Percentiles rank a stretch among this genome's conserved stretches.
Conservation (phyloP, 2,113 vertebrate genomes). For the Spea bombifrons region DNA sequence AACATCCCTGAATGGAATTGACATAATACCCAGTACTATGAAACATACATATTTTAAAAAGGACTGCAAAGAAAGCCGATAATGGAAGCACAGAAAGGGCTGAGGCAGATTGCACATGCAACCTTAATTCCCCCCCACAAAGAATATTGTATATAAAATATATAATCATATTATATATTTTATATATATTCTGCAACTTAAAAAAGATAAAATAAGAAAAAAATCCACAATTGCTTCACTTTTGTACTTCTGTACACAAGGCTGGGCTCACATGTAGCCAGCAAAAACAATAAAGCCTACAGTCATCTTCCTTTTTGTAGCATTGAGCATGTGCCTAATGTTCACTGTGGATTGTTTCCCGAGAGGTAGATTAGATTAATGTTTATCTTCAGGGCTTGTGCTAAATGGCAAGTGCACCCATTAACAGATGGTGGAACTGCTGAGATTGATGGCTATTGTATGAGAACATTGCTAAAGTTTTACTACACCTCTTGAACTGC, state of each 20-base stretch:
- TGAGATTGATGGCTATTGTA: conserved; percentile 32
- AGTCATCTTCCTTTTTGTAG: conserved; percentile 35
- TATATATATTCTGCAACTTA: too few relatives aligned
- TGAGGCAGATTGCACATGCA: too few relatives aligned
- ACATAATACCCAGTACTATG: too few relatives aligned
- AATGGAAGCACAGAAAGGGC: too few relatives aligned
- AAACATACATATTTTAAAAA: too few relatives aligned
- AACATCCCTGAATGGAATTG: too few relatives aligned
- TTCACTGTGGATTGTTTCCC: conserved; percentile 28
- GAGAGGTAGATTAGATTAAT: conserved; percentile 44
- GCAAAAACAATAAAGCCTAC: conserved; percentile 2
- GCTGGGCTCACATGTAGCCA: neutral
- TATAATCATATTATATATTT: too few relatives aligned
- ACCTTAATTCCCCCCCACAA: too few relatives aligned
- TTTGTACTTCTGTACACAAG: neutral
- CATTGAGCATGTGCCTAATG: conserved; percentile 43
- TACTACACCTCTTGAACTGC: conserved; percentile 7
- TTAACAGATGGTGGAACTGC: conserved; percentile 42
- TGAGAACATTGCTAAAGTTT: conserved; percentile 28
- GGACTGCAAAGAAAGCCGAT: too few relatives aligned
- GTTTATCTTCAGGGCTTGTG: conserved; percentile 42
- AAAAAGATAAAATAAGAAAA: too few relatives aligned
- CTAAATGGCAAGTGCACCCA: conserved; percentile 44
- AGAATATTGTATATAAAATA: too few relatives aligned
- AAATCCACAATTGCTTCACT: neutral